These are phyloP conservation scores for Camponotus vicinus DNA, from an alignment of 1,140 invertebrate species.

Conservation along the genomic window DNA sequence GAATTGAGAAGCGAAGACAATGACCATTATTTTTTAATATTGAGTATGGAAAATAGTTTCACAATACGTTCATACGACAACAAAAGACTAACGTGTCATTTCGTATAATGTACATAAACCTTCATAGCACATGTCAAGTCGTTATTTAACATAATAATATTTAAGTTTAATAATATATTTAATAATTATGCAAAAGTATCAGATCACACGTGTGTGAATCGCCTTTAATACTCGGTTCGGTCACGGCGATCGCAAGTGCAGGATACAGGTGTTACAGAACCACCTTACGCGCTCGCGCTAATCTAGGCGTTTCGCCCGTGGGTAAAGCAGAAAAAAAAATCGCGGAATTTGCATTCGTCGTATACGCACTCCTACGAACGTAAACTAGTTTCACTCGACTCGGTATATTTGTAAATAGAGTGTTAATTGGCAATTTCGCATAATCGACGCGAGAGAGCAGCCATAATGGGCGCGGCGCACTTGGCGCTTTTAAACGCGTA, in stretches of 20 bases:
- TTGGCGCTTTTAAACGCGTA: constrained; percentile 39
- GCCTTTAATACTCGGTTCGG: constrained; percentile 50
- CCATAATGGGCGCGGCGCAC: constrained; percentile 45
- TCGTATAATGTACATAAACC: no score
- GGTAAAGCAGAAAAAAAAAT: constrained; percentile 42
- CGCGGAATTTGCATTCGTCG: constrained; percentile 59
- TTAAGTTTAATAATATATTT: not conserved
- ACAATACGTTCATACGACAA: no score
- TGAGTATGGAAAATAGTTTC: no score
- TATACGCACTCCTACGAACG: constrained; percentile 60
- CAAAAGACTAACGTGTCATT: no score
- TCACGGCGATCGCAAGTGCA: constrained; percentile 41
- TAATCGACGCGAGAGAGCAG: not conserved
- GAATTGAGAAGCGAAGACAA: no score
- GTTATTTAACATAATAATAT: no score
- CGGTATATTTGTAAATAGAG: constrained; percentile 56
- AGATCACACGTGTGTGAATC: constrained; percentile 42
- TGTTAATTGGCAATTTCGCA: constrained; percentile 34
- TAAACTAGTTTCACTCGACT: constrained; percentile 53
- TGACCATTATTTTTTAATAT: no score
- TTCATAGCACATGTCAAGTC: no score
- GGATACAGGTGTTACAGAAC: constrained; percentile 62
- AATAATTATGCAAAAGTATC: not conserved
- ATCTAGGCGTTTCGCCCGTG: constrained; percentile 16
- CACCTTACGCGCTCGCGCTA: constrained; percentile 20